Conservation (phyloP, 2,888 invertebrate species). For the Acheta domesticus region DNA sequence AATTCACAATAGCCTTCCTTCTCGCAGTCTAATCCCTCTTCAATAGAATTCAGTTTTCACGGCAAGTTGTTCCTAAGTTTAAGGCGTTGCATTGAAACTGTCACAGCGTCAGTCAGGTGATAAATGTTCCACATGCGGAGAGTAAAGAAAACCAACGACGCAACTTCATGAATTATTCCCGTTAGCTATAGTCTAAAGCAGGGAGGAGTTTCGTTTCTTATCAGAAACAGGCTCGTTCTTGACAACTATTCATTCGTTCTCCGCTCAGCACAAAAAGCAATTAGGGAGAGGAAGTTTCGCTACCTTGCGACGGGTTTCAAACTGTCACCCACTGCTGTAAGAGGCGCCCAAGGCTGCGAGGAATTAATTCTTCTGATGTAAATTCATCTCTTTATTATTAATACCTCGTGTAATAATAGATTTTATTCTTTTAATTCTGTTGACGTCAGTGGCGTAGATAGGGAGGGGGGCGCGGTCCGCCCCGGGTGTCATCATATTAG, state of each 20-base stretch:
- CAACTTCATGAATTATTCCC: conserved; percentile 3
- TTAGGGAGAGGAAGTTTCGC: background rate
- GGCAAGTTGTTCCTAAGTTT: background rate
- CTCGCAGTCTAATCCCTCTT: conserved; percentile 4
- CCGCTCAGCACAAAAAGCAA: background rate
- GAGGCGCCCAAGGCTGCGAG: too few relatives aligned
- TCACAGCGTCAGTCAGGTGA: conserved; percentile 5
- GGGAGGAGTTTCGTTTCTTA: conserved; percentile 1
- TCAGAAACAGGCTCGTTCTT: background rate
- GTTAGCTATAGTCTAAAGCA: background rate
- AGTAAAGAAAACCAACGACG: background rate
- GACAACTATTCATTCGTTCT: conserved; percentile 1
- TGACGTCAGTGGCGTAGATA: too few relatives aligned
- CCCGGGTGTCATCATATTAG: too few relatives aligned
- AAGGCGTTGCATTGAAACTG: background rate
- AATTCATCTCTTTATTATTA: too few relatives aligned
- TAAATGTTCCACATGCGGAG: conserved; percentile 5
- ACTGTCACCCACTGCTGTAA: too few relatives aligned
- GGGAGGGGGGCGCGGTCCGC: too few relatives aligned
- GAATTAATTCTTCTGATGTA: too few relatives aligned
- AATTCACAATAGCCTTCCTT: conserved; percentile 18
- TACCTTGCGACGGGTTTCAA: too few relatives aligned
- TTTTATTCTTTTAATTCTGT: too few relatives aligned
- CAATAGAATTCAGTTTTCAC: background rate
- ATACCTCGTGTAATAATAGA: too few relatives aligned